These are phyloP conservation scores for Martes martes DNA, from an alignment of 2,113 vertebrate species.

Conservation along the genomic window DNA sequence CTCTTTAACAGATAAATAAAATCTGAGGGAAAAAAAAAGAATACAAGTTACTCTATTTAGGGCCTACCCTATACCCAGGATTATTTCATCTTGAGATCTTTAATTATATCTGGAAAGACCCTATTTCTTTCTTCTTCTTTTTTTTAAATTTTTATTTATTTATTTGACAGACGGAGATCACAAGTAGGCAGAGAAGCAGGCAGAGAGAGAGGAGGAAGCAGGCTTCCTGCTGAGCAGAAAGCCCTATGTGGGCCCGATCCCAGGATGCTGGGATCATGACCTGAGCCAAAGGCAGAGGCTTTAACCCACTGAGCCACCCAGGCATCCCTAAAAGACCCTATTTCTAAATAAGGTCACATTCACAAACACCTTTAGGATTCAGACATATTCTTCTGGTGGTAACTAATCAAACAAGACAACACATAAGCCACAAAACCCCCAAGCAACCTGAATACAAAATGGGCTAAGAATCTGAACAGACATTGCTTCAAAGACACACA, in stretches of 20 bases:
- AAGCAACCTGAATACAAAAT: neutral
- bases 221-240: too few species aligned
- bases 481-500: neutral
- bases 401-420: neutral
- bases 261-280: too few species aligned
- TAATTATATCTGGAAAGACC: neutral
- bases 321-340: neutral
- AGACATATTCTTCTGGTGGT: neutral
- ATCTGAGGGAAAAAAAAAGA: neutral
- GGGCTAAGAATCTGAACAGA: neutral
- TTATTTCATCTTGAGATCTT: neutral
- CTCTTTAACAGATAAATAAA: neutral
- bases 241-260: too few species aligned
- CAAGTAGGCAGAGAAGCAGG: too few species aligned
- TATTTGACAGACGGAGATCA: too few species aligned
- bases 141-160: too few species aligned
- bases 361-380: neutral
- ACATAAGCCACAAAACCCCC: neutral
- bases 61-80: neutral
- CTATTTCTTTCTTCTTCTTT: neutral
- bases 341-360: neutral
- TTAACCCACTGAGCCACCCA: too few species aligned
- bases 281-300: too few species aligned
- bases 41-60: neutral
- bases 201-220: too few species aligned